phyloP scores from a whole-genome alignment of 64 coral and sea anemone species.

The Montipora efflorescens region DNA sequence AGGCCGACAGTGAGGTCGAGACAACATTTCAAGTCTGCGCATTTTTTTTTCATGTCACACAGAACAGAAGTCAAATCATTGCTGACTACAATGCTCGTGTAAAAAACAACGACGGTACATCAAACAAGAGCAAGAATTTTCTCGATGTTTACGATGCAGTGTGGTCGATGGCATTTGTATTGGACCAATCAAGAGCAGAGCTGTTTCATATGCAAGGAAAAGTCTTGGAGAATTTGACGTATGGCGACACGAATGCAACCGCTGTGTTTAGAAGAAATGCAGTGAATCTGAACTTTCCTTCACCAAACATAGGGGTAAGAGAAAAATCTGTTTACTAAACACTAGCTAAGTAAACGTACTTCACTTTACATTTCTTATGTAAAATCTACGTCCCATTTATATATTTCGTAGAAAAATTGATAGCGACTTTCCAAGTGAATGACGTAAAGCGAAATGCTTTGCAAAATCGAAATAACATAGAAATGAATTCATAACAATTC shows the following conservation, averaged over 20 bases:
- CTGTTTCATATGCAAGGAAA: background rate
- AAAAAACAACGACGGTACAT: conserved; percentile 60
- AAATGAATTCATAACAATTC: no score
- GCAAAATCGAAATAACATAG: no score
- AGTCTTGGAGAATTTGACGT: conserved; percentile 72
- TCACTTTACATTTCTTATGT: no score
- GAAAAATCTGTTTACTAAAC: background rate
- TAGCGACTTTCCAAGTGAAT: no score
- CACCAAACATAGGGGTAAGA: conserved; percentile 72
- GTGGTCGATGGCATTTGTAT: conserved; percentile 89
- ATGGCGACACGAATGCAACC: conserved; percentile 69
- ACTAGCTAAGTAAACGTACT: no score
- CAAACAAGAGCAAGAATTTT: conserved; percentile 55
- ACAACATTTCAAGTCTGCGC: no score
- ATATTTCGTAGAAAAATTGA: no score
- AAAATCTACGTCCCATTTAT: no score
- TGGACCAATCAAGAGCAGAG: conserved; percentile 45
- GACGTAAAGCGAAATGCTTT: no score
- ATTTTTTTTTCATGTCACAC: background rate
- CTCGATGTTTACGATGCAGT: conserved; percentile 88
- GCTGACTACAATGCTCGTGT: conserved; percentile 61
- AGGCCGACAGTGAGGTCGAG: no score
- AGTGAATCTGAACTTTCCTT: conserved; percentile 57
- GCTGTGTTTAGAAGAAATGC: conserved; percentile 67
- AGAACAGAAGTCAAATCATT: conserved; percentile 62